A percentile compares a stretch with the other conserved stretches of the same genome.
phyloP scores from a whole-genome alignment of 2,797 vertebrate genomes.

The Margarornis squamiger region DNA sequence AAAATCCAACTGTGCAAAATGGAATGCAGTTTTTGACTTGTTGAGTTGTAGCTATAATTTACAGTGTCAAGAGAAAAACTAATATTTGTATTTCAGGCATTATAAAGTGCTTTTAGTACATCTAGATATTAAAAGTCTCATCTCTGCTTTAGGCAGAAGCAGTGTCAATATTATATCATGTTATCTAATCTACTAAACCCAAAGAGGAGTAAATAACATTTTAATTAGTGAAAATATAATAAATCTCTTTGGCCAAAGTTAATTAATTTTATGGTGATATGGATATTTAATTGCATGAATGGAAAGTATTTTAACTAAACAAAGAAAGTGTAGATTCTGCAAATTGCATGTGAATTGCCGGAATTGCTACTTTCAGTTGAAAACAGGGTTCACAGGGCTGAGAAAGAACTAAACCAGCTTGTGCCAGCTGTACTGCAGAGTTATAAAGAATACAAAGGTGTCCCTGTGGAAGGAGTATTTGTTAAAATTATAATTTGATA shows the following conservation, averaged over 20 bases:
- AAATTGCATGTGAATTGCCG: conserved; percentile 68
- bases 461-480: not conserved
- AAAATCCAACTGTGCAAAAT: not conserved
- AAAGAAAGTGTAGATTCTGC: conserved; percentile 71
- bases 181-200: conserved; percentile 49
- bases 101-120: not conserved
- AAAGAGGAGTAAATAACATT: conserved; percentile 39
- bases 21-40: not conserved
- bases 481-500: not conserved
- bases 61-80: not conserved
- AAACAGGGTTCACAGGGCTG: not conserved
- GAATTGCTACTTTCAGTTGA: conserved; percentile 50
- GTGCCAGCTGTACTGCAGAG: not conserved
- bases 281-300: conserved; percentile 40
- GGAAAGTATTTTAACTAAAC: conserved; percentile 82
- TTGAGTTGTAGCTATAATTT: not conserved
- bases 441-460: not conserved
- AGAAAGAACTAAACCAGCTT: not conserved
- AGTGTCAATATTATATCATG: not conserved
- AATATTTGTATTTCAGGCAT: not conserved
- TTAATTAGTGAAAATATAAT: conserved; percentile 74
- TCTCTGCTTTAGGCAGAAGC: not conserved
- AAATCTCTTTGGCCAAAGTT: conserved; percentile 69
- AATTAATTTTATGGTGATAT: conserved; percentile 77
- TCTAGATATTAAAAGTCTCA: not conserved